Conservation (phyloP, 2,888 invertebrate species). For the Ischnus inquisitorius region DNA sequence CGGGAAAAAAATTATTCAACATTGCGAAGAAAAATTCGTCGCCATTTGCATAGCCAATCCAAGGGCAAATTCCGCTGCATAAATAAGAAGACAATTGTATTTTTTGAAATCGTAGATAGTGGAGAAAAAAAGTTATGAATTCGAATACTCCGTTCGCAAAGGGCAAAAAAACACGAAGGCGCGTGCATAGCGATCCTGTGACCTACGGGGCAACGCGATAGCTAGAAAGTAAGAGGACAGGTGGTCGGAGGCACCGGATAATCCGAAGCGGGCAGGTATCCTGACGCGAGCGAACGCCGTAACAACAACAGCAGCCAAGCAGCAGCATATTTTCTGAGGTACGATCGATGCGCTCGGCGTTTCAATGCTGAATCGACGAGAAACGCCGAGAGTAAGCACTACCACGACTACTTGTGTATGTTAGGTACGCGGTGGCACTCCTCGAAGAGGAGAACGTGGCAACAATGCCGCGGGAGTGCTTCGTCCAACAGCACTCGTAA, state of each 20-base stretch:
- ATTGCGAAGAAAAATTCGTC: no score
- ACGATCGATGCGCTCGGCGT: slow-evolving; percentile 60
- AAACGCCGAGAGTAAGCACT: slow-evolving; percentile 22
- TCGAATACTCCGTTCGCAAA: no score
- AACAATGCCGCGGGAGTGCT: slow-evolving; percentile 53
- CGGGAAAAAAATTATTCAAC: no score
- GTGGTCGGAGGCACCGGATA: slow-evolving; percentile 4
- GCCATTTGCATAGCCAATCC: no score
- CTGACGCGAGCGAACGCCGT: slow-evolving; percentile 8
- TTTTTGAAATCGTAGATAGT: no score
- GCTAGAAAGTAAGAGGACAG: slow-evolving; percentile 52
- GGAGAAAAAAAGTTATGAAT: no score
- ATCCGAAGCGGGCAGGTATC: background rate
- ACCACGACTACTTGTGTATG: slow-evolving; percentile 1
- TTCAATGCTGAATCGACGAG: slow-evolving; percentile 59
- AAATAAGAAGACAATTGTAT: no score
- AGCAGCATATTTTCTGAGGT: slow-evolving; percentile 9
- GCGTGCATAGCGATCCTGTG: slow-evolving; percentile 43
- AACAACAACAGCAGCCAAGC: slow-evolving; percentile 10
- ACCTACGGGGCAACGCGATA: slow-evolving; percentile 43
- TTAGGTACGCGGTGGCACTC: slow-evolving; percentile 43
- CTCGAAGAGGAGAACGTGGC: slow-evolving; percentile 51
- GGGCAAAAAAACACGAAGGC: background rate
- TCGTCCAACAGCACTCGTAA: slow-evolving; percentile 50
- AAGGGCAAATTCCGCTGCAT: no score